Evolutionary conservation across 2,888 invertebrate genomes (phyloP).

Genomic region (Drosophila yooni): DNA sequence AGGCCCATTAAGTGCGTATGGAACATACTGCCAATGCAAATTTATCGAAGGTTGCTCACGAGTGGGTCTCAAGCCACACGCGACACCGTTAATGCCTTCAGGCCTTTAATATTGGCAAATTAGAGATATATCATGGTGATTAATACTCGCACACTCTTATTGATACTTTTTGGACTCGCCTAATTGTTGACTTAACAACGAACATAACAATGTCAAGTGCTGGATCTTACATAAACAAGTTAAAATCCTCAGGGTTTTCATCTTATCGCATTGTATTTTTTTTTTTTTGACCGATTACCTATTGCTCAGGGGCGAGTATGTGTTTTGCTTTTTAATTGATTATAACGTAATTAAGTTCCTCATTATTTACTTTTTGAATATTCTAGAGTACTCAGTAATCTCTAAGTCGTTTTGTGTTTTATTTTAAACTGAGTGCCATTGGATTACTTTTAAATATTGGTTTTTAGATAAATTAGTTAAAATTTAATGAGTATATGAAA

Average conservation of each 20-base stretch:
- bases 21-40: constrained; percentile 42
- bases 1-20: constrained; percentile 47
- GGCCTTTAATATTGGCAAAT: constrained; percentile 25
- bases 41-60: constrained; percentile 40
- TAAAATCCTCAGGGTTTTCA: constrained; percentile 1
- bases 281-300: not conserved
- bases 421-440: not conserved
- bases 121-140: constrained; percentile 12
- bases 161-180: constrained; percentile 25
- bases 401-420: not conserved
- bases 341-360: not conserved
- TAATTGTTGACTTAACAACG: constrained; percentile 3
- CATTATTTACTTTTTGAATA: not conserved
- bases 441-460: not conserved
- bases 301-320: not conserved
- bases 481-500: not conserved
- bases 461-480: not conserved
- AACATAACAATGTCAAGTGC: constrained; percentile 29
- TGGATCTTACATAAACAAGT: not conserved
- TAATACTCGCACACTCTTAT: constrained; percentile 12
- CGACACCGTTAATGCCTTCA: constrained; percentile 10
- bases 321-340: not conserved
- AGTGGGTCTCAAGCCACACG: constrained; percentile 34
- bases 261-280: constrained; percentile 30
- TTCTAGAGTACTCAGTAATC: not conserved